These are phyloP conservation scores for Tachystola acroxantha DNA, from an alignment of 2,888 invertebrate genomes.

Conservation along the genomic window DNA sequence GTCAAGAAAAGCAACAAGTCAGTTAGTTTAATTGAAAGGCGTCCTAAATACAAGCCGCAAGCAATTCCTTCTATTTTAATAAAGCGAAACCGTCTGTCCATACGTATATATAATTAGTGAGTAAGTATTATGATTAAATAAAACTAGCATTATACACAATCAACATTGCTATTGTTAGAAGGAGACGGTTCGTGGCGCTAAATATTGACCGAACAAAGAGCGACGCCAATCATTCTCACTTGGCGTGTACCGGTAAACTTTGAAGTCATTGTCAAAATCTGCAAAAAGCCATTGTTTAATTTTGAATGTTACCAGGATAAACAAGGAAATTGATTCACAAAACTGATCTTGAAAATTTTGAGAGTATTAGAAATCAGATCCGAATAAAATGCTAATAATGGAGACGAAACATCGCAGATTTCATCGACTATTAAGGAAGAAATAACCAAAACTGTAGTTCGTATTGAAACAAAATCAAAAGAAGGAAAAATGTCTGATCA, in stretches of 20 bases:
- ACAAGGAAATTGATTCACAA: too few relatives aligned
- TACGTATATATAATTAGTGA: conserved; percentile 9
- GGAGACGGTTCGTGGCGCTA: conserved; percentile 1
- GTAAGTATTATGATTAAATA: conserved; percentile 2
- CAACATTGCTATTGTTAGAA: conserved; percentile 5
- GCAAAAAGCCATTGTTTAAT: too few relatives aligned
- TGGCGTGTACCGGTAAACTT: too few relatives aligned
- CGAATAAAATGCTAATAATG: too few relatives aligned
- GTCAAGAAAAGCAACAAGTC: conserved; percentile 18
- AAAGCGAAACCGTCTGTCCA: conserved; percentile 15
- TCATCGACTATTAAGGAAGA: too few relatives aligned
- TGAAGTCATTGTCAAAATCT: not conserved
- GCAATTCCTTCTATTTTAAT: conserved; percentile 22
- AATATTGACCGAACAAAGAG: conserved; percentile 2
- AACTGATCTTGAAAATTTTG: too few relatives aligned
- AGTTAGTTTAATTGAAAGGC: conserved; percentile 20
- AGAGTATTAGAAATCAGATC: too few relatives aligned
- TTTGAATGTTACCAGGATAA: too few relatives aligned
- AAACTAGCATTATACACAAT: conserved; percentile 1
- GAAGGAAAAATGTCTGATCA: too few relatives aligned
- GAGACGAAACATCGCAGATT: too few relatives aligned
- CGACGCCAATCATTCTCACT: not conserved
- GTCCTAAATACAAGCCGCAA: conserved; percentile 16
- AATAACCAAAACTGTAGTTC: too few relatives aligned
- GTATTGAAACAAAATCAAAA: too few relatives aligned